phyloP scores from a whole-genome alignment of 2,113 vertebrate genomes.

The Siphamia tubifer region DNA sequence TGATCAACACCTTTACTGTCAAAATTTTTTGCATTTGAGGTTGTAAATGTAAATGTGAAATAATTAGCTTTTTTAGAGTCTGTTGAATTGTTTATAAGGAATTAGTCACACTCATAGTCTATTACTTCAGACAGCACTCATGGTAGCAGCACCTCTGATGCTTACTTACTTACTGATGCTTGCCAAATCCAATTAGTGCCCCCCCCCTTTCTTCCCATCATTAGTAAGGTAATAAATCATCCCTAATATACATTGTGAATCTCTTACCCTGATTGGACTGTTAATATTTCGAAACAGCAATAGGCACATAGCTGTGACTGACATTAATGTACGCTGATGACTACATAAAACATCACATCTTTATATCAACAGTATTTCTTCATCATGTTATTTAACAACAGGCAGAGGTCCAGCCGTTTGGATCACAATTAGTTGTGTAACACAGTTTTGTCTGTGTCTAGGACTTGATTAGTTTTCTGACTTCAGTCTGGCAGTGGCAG shows the following conservation, averaged over 20 bases:
- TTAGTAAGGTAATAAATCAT: constrained; percentile 2
- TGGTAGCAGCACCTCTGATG: background rate
- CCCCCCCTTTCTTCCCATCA: background rate
- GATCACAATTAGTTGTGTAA: constrained; percentile 58
- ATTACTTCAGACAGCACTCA: background rate
- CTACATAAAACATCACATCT: background rate
- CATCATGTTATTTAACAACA: constrained; percentile 13
- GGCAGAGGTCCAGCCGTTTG: constrained; percentile 23
- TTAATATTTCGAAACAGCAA: background rate
- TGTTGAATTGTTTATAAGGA: constrained; percentile 5
- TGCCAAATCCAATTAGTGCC: constrained; percentile 7
- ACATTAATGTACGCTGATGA: constrained; percentile 1
- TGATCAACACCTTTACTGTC: no score
- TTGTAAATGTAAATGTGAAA: no score
- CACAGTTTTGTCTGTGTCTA: constrained; percentile 33
- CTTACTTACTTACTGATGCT: constrained; percentile 24
- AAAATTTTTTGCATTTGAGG: no score
- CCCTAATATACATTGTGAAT: background rate
- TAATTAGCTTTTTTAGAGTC: background rate
- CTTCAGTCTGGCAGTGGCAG: constrained; percentile 3
- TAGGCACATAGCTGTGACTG: constrained; percentile 19
- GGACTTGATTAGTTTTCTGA: constrained; percentile 48
- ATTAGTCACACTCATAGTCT: constrained; percentile 32
- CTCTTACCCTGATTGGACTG: background rate
- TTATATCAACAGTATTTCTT: constrained; percentile 9